phyloP scores from a whole-genome alignment of 2,888 invertebrate species.

The Pandemis heparana region DNA sequence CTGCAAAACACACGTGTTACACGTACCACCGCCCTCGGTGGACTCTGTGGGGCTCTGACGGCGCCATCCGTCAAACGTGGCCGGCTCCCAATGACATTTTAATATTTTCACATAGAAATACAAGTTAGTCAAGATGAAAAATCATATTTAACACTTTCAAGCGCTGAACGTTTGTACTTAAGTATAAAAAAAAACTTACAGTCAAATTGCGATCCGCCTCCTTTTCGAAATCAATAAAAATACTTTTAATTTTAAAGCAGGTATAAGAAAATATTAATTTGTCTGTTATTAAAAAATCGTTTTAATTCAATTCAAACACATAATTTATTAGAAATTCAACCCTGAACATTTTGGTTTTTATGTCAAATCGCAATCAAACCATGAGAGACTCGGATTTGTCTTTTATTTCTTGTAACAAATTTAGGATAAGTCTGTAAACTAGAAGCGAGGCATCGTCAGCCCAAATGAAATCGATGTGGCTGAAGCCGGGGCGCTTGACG shows the following conservation, averaged over 20 bases:
- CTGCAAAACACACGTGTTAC: conserved; percentile 43
- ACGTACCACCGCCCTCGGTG: not conserved
- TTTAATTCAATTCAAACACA: not conserved
- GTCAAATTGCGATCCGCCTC: too few species aligned
- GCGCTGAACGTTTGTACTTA: too few species aligned
- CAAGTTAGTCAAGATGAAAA: not conserved
- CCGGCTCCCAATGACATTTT: not conserved
- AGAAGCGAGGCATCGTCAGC: conserved; percentile 50
- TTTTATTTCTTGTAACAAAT: conserved; percentile 13
- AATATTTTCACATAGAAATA: not conserved
- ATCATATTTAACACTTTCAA: too few species aligned
- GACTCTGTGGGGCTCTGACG: not conserved
- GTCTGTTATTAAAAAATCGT: not conserved
- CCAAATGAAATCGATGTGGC: conserved; percentile 64
- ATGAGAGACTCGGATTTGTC: conserved; percentile 5
- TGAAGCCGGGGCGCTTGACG: conserved; percentile 52
- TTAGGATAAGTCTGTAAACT: not conserved
- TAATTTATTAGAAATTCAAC: not conserved
- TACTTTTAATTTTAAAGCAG: not conserved
- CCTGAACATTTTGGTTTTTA: not conserved
- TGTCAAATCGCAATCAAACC: not conserved
- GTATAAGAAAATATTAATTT: not conserved
- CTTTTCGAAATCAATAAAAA: too few species aligned
- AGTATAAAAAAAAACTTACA: not conserved
- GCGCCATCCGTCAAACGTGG: not conserved